Evolutionary conservation across 2,113 vertebrate genomes (phyloP).

Genomic region (Alouatta palliata): DNA sequence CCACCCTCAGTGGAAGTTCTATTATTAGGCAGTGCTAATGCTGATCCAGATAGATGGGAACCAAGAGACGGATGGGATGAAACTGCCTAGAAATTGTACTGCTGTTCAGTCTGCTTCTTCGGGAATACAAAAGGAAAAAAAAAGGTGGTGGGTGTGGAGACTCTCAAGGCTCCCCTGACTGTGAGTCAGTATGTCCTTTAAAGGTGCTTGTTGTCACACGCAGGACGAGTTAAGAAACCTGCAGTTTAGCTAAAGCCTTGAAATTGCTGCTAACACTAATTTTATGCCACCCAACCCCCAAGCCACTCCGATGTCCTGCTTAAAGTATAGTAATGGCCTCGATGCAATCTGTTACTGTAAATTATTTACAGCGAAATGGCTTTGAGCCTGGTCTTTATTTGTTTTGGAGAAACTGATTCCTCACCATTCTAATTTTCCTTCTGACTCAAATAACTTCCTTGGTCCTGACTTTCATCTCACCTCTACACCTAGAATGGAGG

Average conservation of each 20-base stretch:
- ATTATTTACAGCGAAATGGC: constrained; percentile 72
- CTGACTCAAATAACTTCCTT: background rate
- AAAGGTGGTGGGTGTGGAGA: background rate
- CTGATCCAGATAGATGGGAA: background rate
- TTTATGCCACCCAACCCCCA: background rate
- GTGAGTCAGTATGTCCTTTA: constrained; percentile 18
- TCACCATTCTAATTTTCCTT: constrained; percentile 38
- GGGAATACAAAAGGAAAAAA: background rate
- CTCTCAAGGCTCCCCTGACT: background rate
- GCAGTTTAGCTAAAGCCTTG: background rate
- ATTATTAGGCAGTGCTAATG: background rate
- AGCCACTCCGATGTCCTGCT: background rate
- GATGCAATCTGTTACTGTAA: constrained; percentile 66
- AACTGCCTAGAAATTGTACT: background rate
- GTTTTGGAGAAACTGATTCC: constrained; percentile 62
- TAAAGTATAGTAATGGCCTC: background rate
- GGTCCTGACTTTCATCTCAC: constrained; percentile 19
- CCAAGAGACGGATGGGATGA: background rate
- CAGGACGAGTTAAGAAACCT: background rate
- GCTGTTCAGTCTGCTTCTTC: background rate
- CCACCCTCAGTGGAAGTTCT: background rate
- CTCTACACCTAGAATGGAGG: background rate
- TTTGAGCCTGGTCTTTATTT: constrained; percentile 2
- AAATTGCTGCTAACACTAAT: constrained; percentile 7
- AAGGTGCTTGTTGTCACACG: background rate